Conservation (phyloP, 2,888 invertebrate genomes). For the Eristalinus sepulchralis region DNA sequence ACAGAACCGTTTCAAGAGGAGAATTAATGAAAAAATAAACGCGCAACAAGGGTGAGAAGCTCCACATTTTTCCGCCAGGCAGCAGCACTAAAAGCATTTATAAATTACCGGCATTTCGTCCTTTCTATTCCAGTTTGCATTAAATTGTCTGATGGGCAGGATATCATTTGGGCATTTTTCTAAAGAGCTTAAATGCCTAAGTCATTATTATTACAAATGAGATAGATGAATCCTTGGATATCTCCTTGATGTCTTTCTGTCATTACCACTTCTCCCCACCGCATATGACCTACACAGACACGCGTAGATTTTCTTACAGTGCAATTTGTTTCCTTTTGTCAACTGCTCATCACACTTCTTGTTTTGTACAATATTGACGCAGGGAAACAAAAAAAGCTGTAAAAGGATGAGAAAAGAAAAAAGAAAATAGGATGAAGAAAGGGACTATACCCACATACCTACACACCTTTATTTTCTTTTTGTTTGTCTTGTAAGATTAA, state of each 20-base stretch:
- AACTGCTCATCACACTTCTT: constrained; percentile 35
- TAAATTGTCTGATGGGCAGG: constrained; percentile 25
- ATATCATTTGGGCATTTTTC: background rate
- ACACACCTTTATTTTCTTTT: constrained; percentile 33
- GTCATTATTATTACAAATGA: constrained; percentile 10
- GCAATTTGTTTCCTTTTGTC: constrained; percentile 54
- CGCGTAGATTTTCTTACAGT: constrained; percentile 30
- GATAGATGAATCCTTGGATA: constrained; percentile 31
- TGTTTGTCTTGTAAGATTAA: constrained; percentile 48
- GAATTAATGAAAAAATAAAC: background rate
- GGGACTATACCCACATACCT: constrained; percentile 18
- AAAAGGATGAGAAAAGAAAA: constrained; percentile 7
- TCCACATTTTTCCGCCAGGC: constrained; percentile 6
- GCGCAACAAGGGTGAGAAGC: background rate
- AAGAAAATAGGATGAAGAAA: background rate
- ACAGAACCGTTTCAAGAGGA: constrained; percentile 39
- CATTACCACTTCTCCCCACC: constrained; percentile 6
- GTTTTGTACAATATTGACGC: constrained; percentile 51
- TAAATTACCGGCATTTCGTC: constrained; percentile 35
- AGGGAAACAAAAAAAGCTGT: constrained; percentile 44
- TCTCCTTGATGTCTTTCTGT: constrained; percentile 22
- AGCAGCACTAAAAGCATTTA: background rate
- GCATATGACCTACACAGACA: constrained; percentile 39
- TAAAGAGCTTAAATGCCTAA: constrained; percentile 20
- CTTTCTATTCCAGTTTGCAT: constrained; percentile 45